Evolutionary conservation across 2,888 invertebrate species (phyloP).

Genomic region (Platerodrilus igneus): DNA sequence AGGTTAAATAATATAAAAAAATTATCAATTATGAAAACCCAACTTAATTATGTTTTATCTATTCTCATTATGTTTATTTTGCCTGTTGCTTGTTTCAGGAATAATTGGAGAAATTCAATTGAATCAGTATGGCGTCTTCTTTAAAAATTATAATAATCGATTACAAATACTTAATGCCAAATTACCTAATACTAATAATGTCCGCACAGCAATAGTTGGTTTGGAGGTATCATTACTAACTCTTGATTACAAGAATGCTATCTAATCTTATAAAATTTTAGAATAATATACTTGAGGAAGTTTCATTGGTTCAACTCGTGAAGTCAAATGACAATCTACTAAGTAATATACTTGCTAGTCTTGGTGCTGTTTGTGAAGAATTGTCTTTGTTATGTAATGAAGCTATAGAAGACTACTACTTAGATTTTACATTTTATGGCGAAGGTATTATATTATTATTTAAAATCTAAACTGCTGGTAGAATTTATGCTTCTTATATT

Average conservation of each 20-base stretch:
- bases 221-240: conserved; percentile 26
- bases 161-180: conserved; percentile 39
- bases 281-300: conserved; percentile 56
- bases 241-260: conserved; percentile 29
- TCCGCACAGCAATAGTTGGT: conserved; percentile 16
- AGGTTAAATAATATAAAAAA: no score
- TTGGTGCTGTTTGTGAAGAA: conserved; percentile 76
- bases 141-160: conserved; percentile 47
- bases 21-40: no score
- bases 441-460: conserved; percentile 51
- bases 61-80: neutral
- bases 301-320: conserved; percentile 64
- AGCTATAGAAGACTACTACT: conserved; percentile 60
- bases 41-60: neutral
- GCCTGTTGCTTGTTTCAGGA: no score
- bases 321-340: conserved; percentile 79
- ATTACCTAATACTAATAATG: conserved; percentile 32
- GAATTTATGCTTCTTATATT: no score
- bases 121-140: conserved; percentile 52
- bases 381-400: conserved; percentile 63
- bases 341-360: conserved; percentile 72
- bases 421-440: conserved; percentile 62
- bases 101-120: conserved; percentile 53
- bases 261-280: conserved; percentile 37
- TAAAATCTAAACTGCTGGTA: conserved; percentile 2